Conservation (phyloP, 2,888 invertebrate genomes). For the Sarcophaga variegata region DNA sequence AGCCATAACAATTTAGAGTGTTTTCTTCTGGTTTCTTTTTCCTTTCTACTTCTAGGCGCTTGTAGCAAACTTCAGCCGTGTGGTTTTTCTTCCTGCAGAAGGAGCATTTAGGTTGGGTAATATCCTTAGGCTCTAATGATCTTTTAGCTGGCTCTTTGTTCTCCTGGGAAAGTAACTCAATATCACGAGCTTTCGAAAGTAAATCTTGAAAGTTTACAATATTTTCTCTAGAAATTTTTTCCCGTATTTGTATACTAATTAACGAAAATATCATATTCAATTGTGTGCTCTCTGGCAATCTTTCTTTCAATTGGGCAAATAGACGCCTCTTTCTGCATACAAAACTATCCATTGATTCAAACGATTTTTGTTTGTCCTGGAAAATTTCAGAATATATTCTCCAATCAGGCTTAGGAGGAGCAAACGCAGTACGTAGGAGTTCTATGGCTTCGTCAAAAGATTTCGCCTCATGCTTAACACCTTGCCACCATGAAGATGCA, state of each 20-base stretch:
- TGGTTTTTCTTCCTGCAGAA: conserved; percentile 46
- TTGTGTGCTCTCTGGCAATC: conserved; percentile 23
- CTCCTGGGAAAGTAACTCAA: conserved; percentile 14
- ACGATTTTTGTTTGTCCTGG: conserved; percentile 34
- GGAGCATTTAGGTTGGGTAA: conserved; percentile 2
- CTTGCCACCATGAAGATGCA: conserved; percentile 61
- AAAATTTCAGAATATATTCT: conserved; percentile 40
- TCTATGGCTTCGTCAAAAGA: conserved; percentile 39
- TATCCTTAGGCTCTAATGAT: neutral
- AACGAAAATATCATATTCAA: conserved; percentile 48
- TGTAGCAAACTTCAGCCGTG: conserved; percentile 43
- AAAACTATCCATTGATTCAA: conserved; percentile 49
- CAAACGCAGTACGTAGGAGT: conserved; percentile 38
- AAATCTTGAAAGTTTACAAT: conserved; percentile 24
- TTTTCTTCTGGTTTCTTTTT: conserved; percentile 28
- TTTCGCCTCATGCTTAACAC: conserved; percentile 34
- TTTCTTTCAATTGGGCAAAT: conserved; percentile 41
- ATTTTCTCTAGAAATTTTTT: conserved; percentile 26
- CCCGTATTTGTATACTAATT: conserved; percentile 10
- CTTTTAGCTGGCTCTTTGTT: neutral
- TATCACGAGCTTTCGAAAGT: conserved; percentile 11
- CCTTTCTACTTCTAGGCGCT: conserved; percentile 21
- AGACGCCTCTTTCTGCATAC: conserved; percentile 42
- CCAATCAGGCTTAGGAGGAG: conserved; percentile 56
- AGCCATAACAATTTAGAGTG: conserved; percentile 43